Percentiles rank a stretch among this genome's conserved stretches.
Evolutionary conservation across 2,113 vertebrate species (phyloP).

Genomic region (Pampusana beccarii): DNA sequence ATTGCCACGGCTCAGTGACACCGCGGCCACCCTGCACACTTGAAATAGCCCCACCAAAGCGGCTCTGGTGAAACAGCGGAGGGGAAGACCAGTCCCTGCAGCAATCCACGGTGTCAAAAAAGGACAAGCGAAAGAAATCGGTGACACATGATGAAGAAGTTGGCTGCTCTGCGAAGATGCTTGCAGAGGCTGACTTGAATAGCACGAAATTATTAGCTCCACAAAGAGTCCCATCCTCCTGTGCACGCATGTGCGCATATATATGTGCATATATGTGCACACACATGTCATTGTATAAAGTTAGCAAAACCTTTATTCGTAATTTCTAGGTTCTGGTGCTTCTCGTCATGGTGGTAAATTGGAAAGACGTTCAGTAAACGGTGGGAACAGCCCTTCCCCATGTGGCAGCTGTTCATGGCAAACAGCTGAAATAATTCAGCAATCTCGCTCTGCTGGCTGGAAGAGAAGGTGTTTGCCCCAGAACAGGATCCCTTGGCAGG

Average conservation of each 20-base stretch:
- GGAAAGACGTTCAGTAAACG: not conserved
- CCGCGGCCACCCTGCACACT: not conserved
- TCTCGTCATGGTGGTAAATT: not conserved
- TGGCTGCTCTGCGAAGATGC: not conserved
- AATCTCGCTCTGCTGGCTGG: fast-evolving
- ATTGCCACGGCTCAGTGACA: not conserved
- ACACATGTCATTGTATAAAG: not conserved
- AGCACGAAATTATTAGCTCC: not conserved
- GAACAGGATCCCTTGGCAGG: not conserved
- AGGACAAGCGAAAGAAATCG: not conserved
- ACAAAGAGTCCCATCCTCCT: not conserved
- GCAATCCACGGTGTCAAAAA: not conserved
- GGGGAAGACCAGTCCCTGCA: not conserved
- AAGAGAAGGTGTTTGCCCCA: not conserved
- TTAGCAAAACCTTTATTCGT: not conserved
- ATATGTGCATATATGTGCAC: not conserved
- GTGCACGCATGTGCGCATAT: no score
- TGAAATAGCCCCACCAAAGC: not conserved
- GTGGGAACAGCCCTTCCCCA: not conserved
- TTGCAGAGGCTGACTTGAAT: not conserved
- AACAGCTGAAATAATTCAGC: not conserved
- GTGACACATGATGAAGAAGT: not conserved
- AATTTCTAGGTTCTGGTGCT: not conserved
- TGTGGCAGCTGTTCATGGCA: not conserved
- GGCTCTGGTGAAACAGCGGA: fast-evolving